Evolutionary conservation across 2,888 invertebrate species (phyloP), one percentile per base, ranked within the genome.

Genomic region (Agrypnus murinus): DNA sequence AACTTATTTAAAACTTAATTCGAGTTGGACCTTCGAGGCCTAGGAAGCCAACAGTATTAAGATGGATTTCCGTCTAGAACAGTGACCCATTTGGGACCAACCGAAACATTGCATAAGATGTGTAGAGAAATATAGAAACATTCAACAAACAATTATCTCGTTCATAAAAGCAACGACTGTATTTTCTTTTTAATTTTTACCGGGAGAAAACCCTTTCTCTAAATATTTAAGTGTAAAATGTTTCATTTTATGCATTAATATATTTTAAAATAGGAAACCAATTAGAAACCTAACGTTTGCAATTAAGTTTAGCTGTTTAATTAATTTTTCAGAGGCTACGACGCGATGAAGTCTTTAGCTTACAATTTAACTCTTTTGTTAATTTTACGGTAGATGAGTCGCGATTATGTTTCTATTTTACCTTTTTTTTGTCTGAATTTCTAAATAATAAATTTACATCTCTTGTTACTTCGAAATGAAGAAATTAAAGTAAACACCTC

Each of bases 301-400:
- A 25, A 5, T 5, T 12, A 31, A 31, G 31, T 50, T 12, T n/a
- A 50, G 50, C 31, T 50, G 50, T 50, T 50, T 50, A 50, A 31
- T 31, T 46, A 46, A 46, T 46, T 31, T 50, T 50, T 50, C 50
- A 19, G 31, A n/a, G 31, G 19, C 50, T 31, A 12, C 31, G 12
- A 31, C 50, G 8, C 31, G n/a, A 12, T 19, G 50, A n/a, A 50
- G 10, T 31, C 31, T 50, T 50, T 31, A 50, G 31, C 31, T 25
- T 12, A 50, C 31, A 50, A 31, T 31, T 25, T 2, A n/a, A 31
- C 50, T 15, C 43, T 12, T n/a, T 12, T 50, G 50, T 31, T 31
- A 50, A 50, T 50, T 50, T 12, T 50, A 50, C 50, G 31, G 31
- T 32, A n/a, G 31, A 50, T 50, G 50, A 50, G 31, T 31, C n/a